phyloP scores from a whole-genome alignment of 2,888 invertebrate genomes.

The Eledone cirrhosa region DNA sequence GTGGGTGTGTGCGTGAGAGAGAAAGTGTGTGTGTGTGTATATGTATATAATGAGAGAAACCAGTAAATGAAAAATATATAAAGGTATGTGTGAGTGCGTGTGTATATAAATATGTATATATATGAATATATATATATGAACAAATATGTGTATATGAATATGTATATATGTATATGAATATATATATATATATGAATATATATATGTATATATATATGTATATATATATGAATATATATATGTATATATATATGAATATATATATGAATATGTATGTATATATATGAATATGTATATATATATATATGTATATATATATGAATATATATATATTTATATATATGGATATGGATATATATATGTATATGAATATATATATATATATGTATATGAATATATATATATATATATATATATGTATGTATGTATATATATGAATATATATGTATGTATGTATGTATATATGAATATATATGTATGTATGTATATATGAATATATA shows the following conservation, averaged over 20 bases:
- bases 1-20: too few species aligned
- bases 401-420: neutral
- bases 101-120: neutral
- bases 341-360: neutral
- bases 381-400: conserved; percentile 2
- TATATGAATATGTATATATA: neutral
- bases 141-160: neutral
- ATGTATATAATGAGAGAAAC: neutral
- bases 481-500: neutral
- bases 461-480: neutral
- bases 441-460: neutral
- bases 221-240: neutral
- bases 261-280: neutral
- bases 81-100: neutral
- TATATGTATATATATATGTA: neutral
- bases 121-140: neutral
- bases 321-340: neutral
- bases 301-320: neutral
- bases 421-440: neutral
- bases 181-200: neutral
- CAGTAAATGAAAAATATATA: neutral
- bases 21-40: too few species aligned
- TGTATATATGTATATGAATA: neutral
- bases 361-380: neutral
- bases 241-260: neutral